Evolutionary conservation across 2,797 vertebrate species (phyloP).

Genomic region (Manis javanica): DNA sequence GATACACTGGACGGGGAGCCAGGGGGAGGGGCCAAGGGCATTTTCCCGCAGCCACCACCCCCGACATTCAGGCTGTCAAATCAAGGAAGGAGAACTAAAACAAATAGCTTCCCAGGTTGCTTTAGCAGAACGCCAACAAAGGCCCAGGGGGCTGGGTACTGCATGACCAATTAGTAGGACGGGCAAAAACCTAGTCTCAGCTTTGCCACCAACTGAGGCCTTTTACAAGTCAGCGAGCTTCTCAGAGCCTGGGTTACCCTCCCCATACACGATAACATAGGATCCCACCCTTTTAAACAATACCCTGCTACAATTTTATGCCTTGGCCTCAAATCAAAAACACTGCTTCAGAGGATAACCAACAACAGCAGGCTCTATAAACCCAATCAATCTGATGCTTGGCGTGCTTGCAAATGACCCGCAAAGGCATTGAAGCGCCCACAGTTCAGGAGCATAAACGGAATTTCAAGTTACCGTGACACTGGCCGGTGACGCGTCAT

Average conservation of each 20-base stretch:
- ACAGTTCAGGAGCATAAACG: neutral
- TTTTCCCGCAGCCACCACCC: neutral
- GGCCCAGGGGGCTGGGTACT: neutral
- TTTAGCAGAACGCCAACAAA: neutral
- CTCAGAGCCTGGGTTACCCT: neutral
- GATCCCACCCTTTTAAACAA: neutral
- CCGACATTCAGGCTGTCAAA: neutral
- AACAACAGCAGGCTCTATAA: neutral
- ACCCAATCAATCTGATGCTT: neutral
- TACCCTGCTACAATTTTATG: neutral
- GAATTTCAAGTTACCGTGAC: neutral
- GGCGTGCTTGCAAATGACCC: neutral
- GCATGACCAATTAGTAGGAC: neutral
- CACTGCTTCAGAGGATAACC: neutral
- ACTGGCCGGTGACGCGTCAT: neutral
- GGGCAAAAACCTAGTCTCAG: neutral
- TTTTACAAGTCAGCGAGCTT: neutral
- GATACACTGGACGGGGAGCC: accelerated
- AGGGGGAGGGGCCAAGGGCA: neutral
- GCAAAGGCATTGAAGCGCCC: neutral
- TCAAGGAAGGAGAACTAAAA: neutral
- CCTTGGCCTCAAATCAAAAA: neutral
- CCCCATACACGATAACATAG: neutral
- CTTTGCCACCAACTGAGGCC: neutral
- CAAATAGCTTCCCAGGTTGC: neutral